Conservation (phyloP, 1,140 invertebrate genomes). For the Xylocopa sonorina region DNA sequence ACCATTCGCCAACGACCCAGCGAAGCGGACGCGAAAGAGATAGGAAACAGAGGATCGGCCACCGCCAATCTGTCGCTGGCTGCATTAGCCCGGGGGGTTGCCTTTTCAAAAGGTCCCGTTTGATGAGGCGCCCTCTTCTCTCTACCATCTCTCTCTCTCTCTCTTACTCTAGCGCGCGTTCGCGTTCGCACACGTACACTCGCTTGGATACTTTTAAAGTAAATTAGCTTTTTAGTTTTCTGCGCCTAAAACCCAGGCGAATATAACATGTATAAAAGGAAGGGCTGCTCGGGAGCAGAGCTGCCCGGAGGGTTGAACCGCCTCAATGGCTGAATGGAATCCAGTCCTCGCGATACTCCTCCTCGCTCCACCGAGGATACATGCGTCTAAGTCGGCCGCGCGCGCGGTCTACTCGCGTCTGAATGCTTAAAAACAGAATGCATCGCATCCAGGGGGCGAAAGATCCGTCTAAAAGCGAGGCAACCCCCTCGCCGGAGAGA, state of each 20-base stretch:
- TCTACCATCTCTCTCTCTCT: too few species aligned
- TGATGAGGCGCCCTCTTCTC: constrained; percentile 72
- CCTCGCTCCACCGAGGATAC: constrained; percentile 20
- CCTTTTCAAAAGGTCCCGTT: constrained; percentile 77
- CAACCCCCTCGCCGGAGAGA: constrained; percentile 18
- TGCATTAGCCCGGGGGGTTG: constrained; percentile 76
- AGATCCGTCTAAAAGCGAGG: constrained; percentile 58
- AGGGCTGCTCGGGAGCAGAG: constrained; percentile 62
- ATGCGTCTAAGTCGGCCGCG: constrained; percentile 31
- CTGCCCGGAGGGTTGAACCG: constrained; percentile 73
- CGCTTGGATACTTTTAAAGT: constrained; percentile 80
- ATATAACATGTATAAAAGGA: constrained; percentile 76
- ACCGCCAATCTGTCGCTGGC: constrained; percentile 81
- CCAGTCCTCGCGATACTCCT: constrained; percentile 25
- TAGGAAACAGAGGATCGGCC: constrained; percentile 62
- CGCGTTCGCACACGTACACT: constrained; percentile 13
- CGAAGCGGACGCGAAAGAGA: constrained; percentile 21
- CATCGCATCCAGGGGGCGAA: constrained; percentile 60
- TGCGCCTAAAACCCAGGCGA: constrained; percentile 75
- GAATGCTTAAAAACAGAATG: constrained; percentile 77
- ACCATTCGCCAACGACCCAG: constrained; percentile 52
- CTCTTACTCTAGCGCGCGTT: too few species aligned
- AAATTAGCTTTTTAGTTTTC: constrained; percentile 83
- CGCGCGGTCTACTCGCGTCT: constrained; percentile 61
- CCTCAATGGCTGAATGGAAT: constrained; percentile 71